Base-by-base conservation (phyloP, 2,888 invertebrate species). In the Torymus tubicola region DNA sequence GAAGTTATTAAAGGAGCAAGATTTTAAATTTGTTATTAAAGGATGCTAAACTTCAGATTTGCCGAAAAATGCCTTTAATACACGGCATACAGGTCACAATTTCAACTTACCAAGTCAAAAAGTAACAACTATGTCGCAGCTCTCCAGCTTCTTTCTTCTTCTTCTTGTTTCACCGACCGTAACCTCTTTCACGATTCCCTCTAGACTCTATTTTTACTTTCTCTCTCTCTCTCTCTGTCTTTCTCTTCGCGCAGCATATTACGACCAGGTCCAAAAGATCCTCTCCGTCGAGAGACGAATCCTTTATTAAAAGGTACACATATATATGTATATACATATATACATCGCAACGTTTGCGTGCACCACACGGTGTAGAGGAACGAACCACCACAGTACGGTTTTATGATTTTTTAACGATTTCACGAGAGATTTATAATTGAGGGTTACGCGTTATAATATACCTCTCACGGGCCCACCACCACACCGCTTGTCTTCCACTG, bases 281-380 rank as follows among this genome's bases (percentile, higher is more conserved):
- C n/a, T n/a, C 1, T 31, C 31, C 3, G 31, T 8, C 31, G 31
- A 31, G 31, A 18, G n/a, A 64, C 18, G 65, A 31, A 70, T 74
- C 70, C 58, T 65, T 64, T 21, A 80, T 80, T 80, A 80, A 80
- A 74, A 70, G 79, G 69, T n/a, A 42, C n/a, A n/a, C n/a, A n/a
- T n/a, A n/a, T n/a, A n/a, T n/a, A n/a, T n/a, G n/a, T n/a, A n/a
- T n/a, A n/a, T n/a, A n/a, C n/a, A n/a, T n/a, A n/a, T n/a, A n/a
- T 57, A 18, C 2, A 31, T 31, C 63, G 18, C 16, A 16, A 10
- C 13, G 67, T n/a, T 72, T 68, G 72, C 68, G 80, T 77, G 72
- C 72, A n/a, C n/a, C n/a, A n/a, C n/a, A n/a, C n/a, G n/a, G n/a
- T 8, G 31, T 68, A 63, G 55, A 68, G 42, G 64, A 67, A 50